Evolutionary conservation across 2,888 invertebrate species (phyloP).

Genomic region (Eupsilia transversa): DNA sequence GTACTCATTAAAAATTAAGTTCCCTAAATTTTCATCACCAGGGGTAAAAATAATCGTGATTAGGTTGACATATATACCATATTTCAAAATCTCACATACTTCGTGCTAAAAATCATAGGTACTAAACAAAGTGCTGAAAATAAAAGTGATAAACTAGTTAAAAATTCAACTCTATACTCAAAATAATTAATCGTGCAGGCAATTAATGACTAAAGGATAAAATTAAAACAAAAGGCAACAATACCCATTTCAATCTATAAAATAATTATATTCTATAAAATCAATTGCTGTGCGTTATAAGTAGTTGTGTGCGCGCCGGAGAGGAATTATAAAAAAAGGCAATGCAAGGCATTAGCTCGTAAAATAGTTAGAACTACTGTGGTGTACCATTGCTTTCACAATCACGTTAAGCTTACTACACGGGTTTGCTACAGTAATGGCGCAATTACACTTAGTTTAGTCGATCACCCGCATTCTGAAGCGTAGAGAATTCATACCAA

Average conservation of each 20-base stretch:
- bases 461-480: too few species aligned
- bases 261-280: too few species aligned
- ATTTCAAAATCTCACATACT: background rate
- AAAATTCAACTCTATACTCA: background rate
- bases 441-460: background rate
- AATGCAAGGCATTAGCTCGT: too few species aligned
- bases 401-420: background rate
- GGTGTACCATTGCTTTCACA: background rate
- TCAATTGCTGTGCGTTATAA: too few species aligned
- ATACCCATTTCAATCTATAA: background rate
- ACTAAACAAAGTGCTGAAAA: too few species aligned
- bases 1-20: background rate
- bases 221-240: background rate
- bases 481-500: background rate
- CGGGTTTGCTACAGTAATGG: background rate
- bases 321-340: too few species aligned
- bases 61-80: background rate
- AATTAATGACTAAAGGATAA: background rate
- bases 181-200: conserved; percentile 3
- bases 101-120: background rate
- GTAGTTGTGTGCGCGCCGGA: too few species aligned
- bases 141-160: background rate
- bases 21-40: background rate
- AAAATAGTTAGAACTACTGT: background rate
- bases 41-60: background rate